Conservation (phyloP, 2,797 vertebrate species). For the Spinibarbus caldwelli region DNA sequence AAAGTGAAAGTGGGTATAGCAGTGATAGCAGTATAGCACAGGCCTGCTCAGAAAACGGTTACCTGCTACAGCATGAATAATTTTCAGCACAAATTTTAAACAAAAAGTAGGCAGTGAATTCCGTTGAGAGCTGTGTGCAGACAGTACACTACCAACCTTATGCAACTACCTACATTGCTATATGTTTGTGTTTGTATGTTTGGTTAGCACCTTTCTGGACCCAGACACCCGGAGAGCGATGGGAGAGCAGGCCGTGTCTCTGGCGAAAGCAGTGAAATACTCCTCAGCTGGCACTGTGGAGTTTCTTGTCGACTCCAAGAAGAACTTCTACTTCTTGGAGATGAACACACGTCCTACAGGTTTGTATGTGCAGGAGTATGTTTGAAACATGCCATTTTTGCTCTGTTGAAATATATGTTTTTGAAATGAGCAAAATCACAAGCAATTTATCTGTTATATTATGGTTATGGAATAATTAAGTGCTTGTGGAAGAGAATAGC, state of each 20-base stretch:
- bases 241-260: slow-evolving; percentile 96
- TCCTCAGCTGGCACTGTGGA: slow-evolving; percentile 98
- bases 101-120: neutral
- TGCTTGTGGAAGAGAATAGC: neutral
- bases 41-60: neutral
- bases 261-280: slow-evolving; percentile 94
- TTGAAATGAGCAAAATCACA: neutral
- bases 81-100: neutral
- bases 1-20: neutral
- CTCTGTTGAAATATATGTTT: neutral
- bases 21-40: neutral
- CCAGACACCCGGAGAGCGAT: slow-evolving; percentile 86
- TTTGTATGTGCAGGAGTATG: slow-evolving; percentile 58
- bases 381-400: neutral
- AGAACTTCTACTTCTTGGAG: slow-evolving; percentile 98
- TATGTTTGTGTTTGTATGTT: slow-evolving; percentile 28
- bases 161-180: neutral
- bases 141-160: neutral
- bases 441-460: neutral
- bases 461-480: neutral
- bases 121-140: neutral
- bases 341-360: slow-evolving; percentile 99
- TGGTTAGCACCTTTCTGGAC: slow-evolving; percentile 89
- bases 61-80: neutral
- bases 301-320: slow-evolving; percentile 94